A percentile compares a stretch with the other conserved stretches of the same genome.
Conservation (phyloP, 1,140 invertebrate genomes). For the Drosophila simulans region DNA sequence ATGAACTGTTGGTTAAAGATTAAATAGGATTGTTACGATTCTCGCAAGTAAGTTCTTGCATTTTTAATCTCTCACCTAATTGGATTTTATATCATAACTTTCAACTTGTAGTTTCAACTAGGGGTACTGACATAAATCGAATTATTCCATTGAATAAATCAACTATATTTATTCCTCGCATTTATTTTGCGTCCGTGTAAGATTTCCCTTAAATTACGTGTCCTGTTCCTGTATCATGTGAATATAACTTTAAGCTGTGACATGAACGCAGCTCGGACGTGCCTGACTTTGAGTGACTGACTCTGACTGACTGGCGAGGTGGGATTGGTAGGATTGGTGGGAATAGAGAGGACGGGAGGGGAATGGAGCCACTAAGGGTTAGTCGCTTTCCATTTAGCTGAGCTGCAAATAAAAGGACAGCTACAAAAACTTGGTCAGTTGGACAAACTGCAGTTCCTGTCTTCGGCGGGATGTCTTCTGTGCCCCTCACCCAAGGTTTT, state of each 20-base stretch:
- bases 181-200: slow-evolving; percentile 7
- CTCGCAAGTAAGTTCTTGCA: no score
- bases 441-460: slow-evolving; percentile 69
- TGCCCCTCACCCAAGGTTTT: not conserved
- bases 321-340: not conserved
- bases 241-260: slow-evolving; percentile 80
- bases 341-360: slow-evolving; percentile 4
- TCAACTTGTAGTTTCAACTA: no score
- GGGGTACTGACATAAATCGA: no score
- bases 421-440: slow-evolving; percentile 63
- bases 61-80: no score
- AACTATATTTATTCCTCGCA: no score
- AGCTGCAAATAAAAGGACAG: slow-evolving; percentile 63
- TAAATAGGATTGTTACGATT: no score
- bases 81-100: no score
- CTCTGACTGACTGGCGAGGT: slow-evolving; percentile 53
- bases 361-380: slow-evolving; percentile 31
- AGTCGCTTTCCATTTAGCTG: slow-evolving; percentile 45
- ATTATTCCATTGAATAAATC: no score
- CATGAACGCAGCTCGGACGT: slow-evolving; percentile 65
- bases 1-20: not conserved
- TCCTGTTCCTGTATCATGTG: slow-evolving; percentile 51
- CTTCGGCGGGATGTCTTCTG: not conserved
- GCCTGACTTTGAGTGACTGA: slow-evolving; percentile 74
- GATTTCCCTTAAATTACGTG: not conserved